A percentile compares a stretch with the other conserved stretches of the same genome.
Evolutionary conservation across 2,797 vertebrate genomes (phyloP).

Genomic region (Pseudochirops corinnae): DNA sequence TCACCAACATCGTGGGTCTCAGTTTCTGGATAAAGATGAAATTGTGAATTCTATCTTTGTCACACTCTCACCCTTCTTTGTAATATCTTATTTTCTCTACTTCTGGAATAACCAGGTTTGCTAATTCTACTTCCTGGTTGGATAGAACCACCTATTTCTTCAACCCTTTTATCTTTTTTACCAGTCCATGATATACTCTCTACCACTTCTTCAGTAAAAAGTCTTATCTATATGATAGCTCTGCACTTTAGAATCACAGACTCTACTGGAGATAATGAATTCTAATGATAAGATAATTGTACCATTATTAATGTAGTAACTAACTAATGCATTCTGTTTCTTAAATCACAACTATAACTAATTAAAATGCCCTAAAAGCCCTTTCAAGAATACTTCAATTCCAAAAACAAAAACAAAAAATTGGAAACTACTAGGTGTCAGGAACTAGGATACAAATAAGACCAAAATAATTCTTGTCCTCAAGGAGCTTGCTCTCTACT

Average conservation of each 20-base stretch:
- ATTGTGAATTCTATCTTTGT: background rate
- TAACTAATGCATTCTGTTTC: background rate
- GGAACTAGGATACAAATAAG: background rate
- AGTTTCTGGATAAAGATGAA: background rate
- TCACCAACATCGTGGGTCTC: background rate
- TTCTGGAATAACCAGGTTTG: background rate
- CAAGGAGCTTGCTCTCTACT: background rate
- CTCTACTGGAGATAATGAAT: background rate
- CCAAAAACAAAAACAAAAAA: background rate
- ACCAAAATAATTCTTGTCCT: background rate
- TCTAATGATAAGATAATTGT: background rate
- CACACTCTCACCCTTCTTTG: background rate
- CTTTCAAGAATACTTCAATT: background rate
- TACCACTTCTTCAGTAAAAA: background rate
- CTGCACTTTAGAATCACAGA: background rate
- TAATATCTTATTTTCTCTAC: background rate
- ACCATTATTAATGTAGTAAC: background rate
- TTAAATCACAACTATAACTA: background rate
- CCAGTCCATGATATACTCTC: background rate
- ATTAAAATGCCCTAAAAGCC: background rate
- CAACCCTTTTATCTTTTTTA: background rate
- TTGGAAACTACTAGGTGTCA: background rate
- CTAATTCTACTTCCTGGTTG: background rate
- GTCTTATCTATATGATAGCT: background rate
- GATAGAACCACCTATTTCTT: background rate